A percentile compares a stretch with the other conserved stretches of the same genome.
phyloP scores from a whole-genome alignment of 2,797 vertebrate genomes.

The Thalassophryne amazonica region DNA sequence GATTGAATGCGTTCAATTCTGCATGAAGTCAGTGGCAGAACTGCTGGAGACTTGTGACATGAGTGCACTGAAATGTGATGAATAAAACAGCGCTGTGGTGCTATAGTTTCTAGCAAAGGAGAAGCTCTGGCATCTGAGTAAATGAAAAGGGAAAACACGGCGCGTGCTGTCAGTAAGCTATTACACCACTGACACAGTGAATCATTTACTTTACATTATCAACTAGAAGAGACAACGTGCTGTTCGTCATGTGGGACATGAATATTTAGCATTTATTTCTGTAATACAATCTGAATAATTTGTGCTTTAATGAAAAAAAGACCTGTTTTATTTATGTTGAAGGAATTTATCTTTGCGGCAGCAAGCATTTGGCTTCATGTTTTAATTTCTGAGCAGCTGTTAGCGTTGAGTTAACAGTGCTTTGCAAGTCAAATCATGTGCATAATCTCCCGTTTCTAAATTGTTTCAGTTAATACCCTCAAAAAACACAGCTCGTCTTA shows the following conservation, averaged over 20 bases:
- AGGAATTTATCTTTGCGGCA: neutral
- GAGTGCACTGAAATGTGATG: constrained; percentile 30
- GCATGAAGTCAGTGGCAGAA: constrained; percentile 44
- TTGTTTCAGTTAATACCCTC: constrained; percentile 12
- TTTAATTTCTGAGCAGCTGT: neutral
- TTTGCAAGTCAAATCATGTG: constrained; percentile 4
- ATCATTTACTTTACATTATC: neutral
- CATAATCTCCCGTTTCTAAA: constrained; percentile 5
- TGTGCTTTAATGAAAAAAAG: neutral
- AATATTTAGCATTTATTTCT: too few relatives aligned
- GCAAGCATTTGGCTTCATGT: neutral
- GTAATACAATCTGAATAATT: neutral
- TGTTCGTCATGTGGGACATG: neutral
- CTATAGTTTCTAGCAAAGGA: constrained; percentile 13
- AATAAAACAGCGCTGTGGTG: constrained; percentile 51
- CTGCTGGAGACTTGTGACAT: constrained; percentile 26
- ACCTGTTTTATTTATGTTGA: neutral
- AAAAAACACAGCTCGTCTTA: constrained; percentile 4
- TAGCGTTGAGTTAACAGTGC: neutral
- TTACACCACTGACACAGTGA: constrained; percentile 3
- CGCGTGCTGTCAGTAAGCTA: neutral
- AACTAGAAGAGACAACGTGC: neutral
- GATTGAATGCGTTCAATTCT: constrained; percentile 52
- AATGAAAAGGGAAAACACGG: constrained; percentile 13
- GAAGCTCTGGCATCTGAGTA: constrained; percentile 16